Base-by-base conservation (phyloP, 2,113 vertebrate genomes). In the Heliornis fulica region DNA sequence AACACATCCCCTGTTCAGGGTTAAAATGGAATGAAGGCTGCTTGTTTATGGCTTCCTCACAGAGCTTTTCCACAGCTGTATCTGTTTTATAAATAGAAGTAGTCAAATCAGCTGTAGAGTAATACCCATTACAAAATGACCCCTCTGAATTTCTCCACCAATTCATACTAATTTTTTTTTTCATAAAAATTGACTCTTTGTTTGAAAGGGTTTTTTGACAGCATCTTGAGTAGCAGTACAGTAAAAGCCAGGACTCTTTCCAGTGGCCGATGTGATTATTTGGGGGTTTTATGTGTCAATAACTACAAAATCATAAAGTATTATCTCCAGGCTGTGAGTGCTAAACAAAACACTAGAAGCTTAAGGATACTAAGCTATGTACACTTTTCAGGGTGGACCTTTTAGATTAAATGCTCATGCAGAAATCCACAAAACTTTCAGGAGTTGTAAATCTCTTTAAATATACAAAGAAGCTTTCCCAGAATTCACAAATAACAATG, bases 51-150 rank as follows among this genome's bases (percentile, higher is more conserved):
- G 13, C 31, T 81, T 77, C 78, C 43, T 94, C 56, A 63, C 14
- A 85, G 88, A 91, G 63, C 41, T 90, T 74, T 94, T 70, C 41
- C 59, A 66, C 74, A 83, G 74, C 74, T 94, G 91, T 63, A 76
- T 74, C 59, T 88, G 34, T 50, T 90, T 96, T 86, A 91, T 68
- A 93, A 94, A 91, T 45, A 93, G 61, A 87, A 65, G 13, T 13
- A n/a, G 32, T 63, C 63, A 85, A 93, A 94, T 72, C 61, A 69
- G 34, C 45, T 59, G 32, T 34, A 79, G 23, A 71, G 15, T 69
- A 65, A 76, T 77, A 93, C 25, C 59, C 71, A 72, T 63, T 66
- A 45, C 53, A 77, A 46, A 90, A 70, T 2, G 3, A 2, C 14
- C 48, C 19, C 31, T 85, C 53, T 64, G 11, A 29, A 50, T 76